These are phyloP conservation scores for Sympetrum striolatum DNA, from an alignment of 2,888 invertebrate genomes.

Conservation along the genomic window DNA sequence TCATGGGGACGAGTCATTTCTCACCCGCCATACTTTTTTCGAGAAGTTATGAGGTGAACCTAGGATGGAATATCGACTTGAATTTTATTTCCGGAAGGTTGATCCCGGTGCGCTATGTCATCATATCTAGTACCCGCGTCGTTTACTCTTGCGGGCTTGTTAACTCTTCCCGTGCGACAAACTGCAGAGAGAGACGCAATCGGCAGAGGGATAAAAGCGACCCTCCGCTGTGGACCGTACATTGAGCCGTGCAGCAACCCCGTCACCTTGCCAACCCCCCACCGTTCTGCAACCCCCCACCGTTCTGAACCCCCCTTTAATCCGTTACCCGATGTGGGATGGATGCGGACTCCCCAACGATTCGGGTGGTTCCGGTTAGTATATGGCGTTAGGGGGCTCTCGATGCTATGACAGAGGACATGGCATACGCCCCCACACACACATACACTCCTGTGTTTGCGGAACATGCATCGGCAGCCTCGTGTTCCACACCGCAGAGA, in stretches of 20 bases:
- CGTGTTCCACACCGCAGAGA: not conserved
- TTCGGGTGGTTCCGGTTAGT: not conserved
- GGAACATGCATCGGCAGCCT: not conserved
- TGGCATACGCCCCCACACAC: not conserved
- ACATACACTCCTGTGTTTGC: not conserved
- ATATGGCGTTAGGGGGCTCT: not conserved
- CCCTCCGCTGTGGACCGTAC: not conserved
- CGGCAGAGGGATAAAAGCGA: too few relatives aligned
- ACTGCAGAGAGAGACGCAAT: not conserved
- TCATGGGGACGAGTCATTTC: too few relatives aligned
- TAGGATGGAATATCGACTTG: too few relatives aligned
- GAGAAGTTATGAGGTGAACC: too few relatives aligned
- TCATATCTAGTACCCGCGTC: too few relatives aligned
- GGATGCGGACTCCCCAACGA: not conserved
- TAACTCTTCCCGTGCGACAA: not conserved
- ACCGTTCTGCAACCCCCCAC: not conserved
- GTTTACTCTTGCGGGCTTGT: not conserved
- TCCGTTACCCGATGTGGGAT: not conserved
- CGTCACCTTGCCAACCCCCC: not conserved
- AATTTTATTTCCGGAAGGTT: too few relatives aligned
- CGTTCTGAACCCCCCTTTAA: not conserved
- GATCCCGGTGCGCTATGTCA: too few relatives aligned
- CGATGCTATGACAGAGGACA: not conserved
- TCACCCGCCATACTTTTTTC: too few relatives aligned
- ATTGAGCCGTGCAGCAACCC: not conserved